A percentile compares a stretch with the other conserved stretches of the same genome.
Conservation (phyloP, 2,888 invertebrate species). For the Thelaira solivaga region DNA sequence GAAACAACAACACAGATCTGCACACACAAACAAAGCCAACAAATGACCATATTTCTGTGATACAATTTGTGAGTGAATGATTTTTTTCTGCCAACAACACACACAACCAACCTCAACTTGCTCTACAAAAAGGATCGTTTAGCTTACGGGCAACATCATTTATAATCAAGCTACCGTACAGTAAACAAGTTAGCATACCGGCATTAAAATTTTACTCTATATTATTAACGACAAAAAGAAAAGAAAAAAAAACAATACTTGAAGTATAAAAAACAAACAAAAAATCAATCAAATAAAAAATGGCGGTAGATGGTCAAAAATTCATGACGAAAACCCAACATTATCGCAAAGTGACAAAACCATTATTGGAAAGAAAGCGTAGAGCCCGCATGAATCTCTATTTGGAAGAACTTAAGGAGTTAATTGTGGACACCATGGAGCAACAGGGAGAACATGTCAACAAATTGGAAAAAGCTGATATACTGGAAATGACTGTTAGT, state of each 20-base stretch:
- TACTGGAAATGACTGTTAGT: constrained; percentile 90
- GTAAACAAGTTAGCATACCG: constrained; percentile 63
- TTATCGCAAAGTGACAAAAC: constrained; percentile 95
- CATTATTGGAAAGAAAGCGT: constrained; percentile 91
- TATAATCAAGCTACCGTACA: constrained; percentile 74
- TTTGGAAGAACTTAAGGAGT: constrained; percentile 91
- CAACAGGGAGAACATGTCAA: constrained; percentile 93
- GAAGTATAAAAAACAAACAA: too few species aligned
- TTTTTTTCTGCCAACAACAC: constrained; percentile 35
- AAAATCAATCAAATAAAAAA: constrained; percentile 48
- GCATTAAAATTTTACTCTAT: neutral
- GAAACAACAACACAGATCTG: constrained; percentile 13
- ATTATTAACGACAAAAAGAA: neutral
- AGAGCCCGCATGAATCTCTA: constrained; percentile 94
- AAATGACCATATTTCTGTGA: constrained; percentile 34
- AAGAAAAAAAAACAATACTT: too few species aligned
- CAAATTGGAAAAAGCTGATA: constrained; percentile 93
- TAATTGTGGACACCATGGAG: constrained; percentile 88
- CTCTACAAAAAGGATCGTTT: constrained; percentile 75
- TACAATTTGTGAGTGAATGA: constrained; percentile 38
- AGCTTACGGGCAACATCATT: constrained; percentile 75
- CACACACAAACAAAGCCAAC: constrained; percentile 26
- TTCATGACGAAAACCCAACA: constrained; percentile 91
- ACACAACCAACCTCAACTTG: constrained; percentile 25
- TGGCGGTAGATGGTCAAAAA: constrained; percentile 75